Percentiles rank a stretch among this genome's conserved stretches.
These are phyloP conservation scores for Aurelia aurita DNA, from an alignment of 30 jellyfish, hydroid and myxozoan species.

Conservation along the genomic window DNA sequence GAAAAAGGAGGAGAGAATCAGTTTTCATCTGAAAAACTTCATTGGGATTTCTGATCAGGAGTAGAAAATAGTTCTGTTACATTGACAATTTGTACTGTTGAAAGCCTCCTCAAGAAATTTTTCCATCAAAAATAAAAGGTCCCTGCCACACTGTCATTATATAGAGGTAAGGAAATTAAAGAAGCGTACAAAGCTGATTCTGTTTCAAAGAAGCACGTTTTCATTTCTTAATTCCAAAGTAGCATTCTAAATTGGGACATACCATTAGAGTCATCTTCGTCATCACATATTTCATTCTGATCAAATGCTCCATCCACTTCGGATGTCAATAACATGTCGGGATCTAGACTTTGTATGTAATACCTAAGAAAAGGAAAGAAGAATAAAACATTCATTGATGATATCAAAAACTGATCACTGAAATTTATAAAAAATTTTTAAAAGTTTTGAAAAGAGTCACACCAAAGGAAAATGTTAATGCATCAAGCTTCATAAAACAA, in stretches of 20 bases:
- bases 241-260: not conserved
- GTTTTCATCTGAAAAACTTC: too few relatives aligned
- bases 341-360: constrained; percentile 32
- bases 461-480: too few relatives aligned
- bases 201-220: not conserved
- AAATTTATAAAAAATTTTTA: too few relatives aligned
- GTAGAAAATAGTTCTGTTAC: not conserved
- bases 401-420: too few relatives aligned
- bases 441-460: too few relatives aligned
- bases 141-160: too few relatives aligned
- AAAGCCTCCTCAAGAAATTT: not conserved
- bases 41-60: too few relatives aligned
- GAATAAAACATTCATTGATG: too few relatives aligned
- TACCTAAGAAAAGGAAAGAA: too few relatives aligned
- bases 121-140: too few relatives aligned
- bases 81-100: not conserved
- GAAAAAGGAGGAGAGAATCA: too few relatives aligned
- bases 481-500: too few relatives aligned
- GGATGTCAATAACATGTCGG: not conserved
- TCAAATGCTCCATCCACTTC: constrained; percentile 25
- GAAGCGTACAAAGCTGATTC: not conserved
- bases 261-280: constrained; percentile 81
- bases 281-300: constrained; percentile 23
- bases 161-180: not conserved
- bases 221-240: not conserved